These are phyloP conservation scores for Charadrius vociferus DNA, from an alignment of 2,113 vertebrate genomes.

Conservation along the genomic window DNA sequence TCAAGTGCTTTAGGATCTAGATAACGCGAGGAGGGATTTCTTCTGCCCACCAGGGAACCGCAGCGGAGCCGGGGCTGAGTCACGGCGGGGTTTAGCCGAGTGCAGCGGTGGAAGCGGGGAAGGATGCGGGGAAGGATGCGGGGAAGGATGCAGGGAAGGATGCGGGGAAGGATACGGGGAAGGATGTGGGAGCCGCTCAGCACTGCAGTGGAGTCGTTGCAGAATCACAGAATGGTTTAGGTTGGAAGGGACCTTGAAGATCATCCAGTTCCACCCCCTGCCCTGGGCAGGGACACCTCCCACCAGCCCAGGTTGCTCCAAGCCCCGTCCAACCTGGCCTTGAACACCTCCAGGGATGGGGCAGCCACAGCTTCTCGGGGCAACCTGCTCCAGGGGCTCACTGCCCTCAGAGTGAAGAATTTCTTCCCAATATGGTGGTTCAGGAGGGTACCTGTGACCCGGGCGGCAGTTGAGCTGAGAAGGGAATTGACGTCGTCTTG, in stretches of 20 bases:
- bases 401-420: not conserved
- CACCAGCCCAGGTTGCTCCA: not conserved
- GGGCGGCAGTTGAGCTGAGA: not conserved
- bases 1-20: conserved; percentile 37
- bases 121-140: not conserved
- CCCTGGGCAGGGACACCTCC: not conserved
- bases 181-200: not conserved
- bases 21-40: not conserved
- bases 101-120: accelerated
- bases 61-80: not conserved
- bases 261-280: not conserved
- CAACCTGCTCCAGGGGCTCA: not conserved
- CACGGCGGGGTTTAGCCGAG: accelerated
- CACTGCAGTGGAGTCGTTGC: not conserved
- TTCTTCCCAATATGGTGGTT: not conserved
- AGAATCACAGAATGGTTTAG: not conserved
- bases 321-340: not conserved
- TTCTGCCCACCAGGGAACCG: not conserved
- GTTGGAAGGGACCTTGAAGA: not conserved
- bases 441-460: not conserved
- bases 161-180: too few species aligned
- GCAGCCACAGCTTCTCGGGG: not conserved
- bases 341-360: not conserved
- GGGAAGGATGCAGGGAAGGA: too few species aligned
- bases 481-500: not conserved